A percentile compares a stretch with the other conserved stretches of the same genome.
Conservation (phyloP, 1,140 invertebrate genomes). For the Phthorimaea operculella region DNA sequence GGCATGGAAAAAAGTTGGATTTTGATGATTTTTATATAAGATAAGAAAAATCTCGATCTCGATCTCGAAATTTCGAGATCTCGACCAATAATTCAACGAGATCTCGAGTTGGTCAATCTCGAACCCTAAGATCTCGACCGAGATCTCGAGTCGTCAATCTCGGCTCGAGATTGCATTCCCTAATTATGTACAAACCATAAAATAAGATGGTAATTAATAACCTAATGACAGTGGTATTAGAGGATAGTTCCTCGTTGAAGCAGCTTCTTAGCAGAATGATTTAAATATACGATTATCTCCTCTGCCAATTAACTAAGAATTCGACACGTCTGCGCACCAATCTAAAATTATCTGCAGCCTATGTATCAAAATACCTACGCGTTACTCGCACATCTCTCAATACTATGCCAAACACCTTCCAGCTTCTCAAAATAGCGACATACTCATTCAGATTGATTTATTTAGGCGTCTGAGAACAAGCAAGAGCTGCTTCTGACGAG, state of each 20-base stretch:
- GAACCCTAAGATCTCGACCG: too few relatives aligned
- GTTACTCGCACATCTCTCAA: slow-evolving; percentile 64
- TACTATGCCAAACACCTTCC: slow-evolving; percentile 67
- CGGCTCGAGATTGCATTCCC: too few relatives aligned
- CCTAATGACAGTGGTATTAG: too few relatives aligned
- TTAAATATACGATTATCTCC: slow-evolving; percentile 53
- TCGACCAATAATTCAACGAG: too few relatives aligned
- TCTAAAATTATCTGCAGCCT: slow-evolving; percentile 67
- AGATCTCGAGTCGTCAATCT: too few relatives aligned
- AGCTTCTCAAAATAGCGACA: slow-evolving; percentile 57
- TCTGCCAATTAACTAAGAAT: slow-evolving; percentile 65
- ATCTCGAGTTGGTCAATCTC: too few relatives aligned
- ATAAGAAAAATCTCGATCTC: too few relatives aligned
- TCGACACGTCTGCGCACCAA: slow-evolving; percentile 63
- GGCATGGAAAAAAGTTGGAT: too few relatives aligned
- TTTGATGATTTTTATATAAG: too few relatives aligned
- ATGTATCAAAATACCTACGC: slow-evolving; percentile 67
- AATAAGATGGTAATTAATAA: background rate
- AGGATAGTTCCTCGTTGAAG: background rate
- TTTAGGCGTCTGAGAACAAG: slow-evolving; percentile 23
- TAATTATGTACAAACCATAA: background rate
- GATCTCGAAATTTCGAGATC: too few relatives aligned
- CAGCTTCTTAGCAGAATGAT: slow-evolving; percentile 17
- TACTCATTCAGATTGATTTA: slow-evolving; percentile 55
- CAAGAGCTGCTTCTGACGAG: slow-evolving; percentile 9